phyloP scores from a whole-genome alignment of 1,140 invertebrate genomes.

The Liolophura sinensis region DNA sequence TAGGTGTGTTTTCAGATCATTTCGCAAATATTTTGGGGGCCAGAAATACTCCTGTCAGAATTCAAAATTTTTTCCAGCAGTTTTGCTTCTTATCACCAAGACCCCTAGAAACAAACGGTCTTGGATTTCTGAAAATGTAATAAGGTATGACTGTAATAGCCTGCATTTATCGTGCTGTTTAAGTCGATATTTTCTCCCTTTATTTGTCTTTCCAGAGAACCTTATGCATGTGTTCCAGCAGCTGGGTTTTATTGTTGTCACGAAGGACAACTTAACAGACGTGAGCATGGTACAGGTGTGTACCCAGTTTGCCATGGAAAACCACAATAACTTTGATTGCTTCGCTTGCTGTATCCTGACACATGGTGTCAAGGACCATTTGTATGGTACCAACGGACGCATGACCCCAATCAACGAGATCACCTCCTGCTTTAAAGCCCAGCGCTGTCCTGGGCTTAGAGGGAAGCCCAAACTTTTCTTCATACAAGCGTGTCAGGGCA shows the following conservation, averaged over 20 bases:
- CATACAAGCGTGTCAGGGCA: conserved; percentile 57
- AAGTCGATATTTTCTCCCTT: not conserved
- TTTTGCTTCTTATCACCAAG: too few species aligned
- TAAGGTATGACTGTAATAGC: too few species aligned
- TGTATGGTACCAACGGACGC: conserved; percentile 44
- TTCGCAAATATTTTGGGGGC: too few species aligned
- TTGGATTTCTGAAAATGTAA: too few species aligned
- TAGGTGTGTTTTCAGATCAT: too few species aligned
- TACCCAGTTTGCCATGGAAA: not conserved
- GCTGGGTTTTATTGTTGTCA: conserved; percentile 26
- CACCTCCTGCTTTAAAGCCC: conserved; percentile 39
- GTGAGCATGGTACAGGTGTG: conserved; percentile 18
- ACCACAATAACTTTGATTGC: conserved; percentile 36
- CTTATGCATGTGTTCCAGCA: conserved; percentile 28
- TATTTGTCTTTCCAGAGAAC: conserved; percentile 27
- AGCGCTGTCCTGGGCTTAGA: conserved; percentile 34
- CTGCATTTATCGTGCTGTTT: too few species aligned
- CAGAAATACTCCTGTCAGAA: too few species aligned
- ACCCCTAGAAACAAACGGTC: too few species aligned
- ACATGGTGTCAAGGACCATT: conserved; percentile 42
- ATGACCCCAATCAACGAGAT: conserved; percentile 36
- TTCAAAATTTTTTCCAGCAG: too few species aligned
- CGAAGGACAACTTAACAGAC: conserved; percentile 19
- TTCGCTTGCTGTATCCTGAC: conserved; percentile 47
- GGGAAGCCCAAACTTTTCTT: conserved; percentile 58